Evolutionary conservation across 2,797 vertebrate species (phyloP).

Genomic region (Gastrophryne carolinensis): DNA sequence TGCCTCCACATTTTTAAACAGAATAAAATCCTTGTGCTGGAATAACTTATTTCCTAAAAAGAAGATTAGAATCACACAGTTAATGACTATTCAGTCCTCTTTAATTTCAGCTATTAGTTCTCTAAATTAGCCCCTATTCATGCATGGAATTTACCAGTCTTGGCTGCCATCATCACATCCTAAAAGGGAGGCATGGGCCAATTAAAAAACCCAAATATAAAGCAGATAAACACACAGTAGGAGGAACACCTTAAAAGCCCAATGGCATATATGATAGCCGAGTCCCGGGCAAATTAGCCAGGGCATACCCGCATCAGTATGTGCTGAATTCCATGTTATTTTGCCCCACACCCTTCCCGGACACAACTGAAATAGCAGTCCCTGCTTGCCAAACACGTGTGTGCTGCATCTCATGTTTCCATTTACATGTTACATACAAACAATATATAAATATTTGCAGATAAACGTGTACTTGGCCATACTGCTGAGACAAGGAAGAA

Average conservation of each 20-base stretch:
- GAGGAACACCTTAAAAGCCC: too few relatives aligned
- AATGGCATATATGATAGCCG: too few relatives aligned
- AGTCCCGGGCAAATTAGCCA: too few relatives aligned
- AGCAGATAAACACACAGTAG: neutral
- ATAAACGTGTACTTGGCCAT: slow-evolving; percentile 38
- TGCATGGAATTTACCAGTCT: neutral
- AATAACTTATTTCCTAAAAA: neutral
- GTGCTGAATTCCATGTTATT: neutral
- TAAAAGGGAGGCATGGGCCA: neutral
- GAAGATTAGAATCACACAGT: neutral
- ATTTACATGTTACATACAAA: slow-evolving; percentile 44
- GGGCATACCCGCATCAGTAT: neutral
- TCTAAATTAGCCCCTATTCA: neutral
- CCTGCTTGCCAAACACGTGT: neutral
- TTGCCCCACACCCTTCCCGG: neutral
- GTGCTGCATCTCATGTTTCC: neutral
- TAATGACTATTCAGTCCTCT: neutral
- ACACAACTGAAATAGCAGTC: neutral
- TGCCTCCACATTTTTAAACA: neutral
- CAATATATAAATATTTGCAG: slow-evolving; percentile 41
- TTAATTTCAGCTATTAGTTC: neutral
- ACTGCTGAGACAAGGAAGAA: slow-evolving; percentile 36
- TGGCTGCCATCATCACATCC: neutral
- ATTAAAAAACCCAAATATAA: neutral
- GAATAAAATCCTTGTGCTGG: neutral